Percentiles rank a stretch among this genome's conserved stretches.
phyloP scores from a whole-genome alignment of 1,140 invertebrate genomes.

The Pseudomyrmex concolor region DNA sequence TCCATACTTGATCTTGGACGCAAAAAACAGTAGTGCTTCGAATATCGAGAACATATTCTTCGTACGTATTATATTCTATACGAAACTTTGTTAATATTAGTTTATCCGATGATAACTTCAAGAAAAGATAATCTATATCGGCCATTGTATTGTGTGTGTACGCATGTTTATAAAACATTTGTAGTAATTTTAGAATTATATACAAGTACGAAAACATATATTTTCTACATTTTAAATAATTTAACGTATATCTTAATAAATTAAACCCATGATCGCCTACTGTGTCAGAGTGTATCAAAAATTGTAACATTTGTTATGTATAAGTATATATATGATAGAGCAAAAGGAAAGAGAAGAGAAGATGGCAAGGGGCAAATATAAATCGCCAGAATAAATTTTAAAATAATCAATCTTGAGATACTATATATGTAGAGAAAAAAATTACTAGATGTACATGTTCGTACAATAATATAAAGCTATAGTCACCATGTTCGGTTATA shows the following conservation, averaged over 20 bases:
- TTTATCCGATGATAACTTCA: slow-evolving; percentile 42
- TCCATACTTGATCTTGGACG: slow-evolving; percentile 25
- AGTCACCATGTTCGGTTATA: slow-evolving; percentile 62
- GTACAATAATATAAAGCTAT: slow-evolving; percentile 42
- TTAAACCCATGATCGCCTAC: slow-evolving; percentile 8
- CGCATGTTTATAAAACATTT: slow-evolving; percentile 40
- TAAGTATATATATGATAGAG: slow-evolving; percentile 23
- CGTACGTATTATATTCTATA: neutral
- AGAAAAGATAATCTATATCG: neutral
- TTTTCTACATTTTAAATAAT: slow-evolving; percentile 39
- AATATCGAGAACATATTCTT: neutral
- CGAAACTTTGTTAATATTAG: slow-evolving; percentile 15
- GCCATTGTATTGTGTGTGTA: slow-evolving; percentile 13
- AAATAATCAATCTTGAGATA: slow-evolving; percentile 35
- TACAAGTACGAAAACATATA: slow-evolving; percentile 31
- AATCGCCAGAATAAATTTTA: slow-evolving; percentile 35
- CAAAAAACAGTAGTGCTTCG: slow-evolving; percentile 17
- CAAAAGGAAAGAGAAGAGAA: too few relatives aligned
- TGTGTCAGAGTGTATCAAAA: neutral
- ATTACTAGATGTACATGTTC: slow-evolving; percentile 34
- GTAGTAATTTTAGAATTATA: slow-evolving; percentile 39
- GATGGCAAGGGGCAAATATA: neutral
- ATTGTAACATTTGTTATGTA: slow-evolving; percentile 38
- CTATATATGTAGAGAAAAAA: slow-evolving; percentile 11
- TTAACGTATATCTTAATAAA: slow-evolving; percentile 3